Evolutionary conservation across 2,797 vertebrate species (phyloP), one percentile per base, ranked within the genome.

Genomic region (Cichlasoma orientale): DNA sequence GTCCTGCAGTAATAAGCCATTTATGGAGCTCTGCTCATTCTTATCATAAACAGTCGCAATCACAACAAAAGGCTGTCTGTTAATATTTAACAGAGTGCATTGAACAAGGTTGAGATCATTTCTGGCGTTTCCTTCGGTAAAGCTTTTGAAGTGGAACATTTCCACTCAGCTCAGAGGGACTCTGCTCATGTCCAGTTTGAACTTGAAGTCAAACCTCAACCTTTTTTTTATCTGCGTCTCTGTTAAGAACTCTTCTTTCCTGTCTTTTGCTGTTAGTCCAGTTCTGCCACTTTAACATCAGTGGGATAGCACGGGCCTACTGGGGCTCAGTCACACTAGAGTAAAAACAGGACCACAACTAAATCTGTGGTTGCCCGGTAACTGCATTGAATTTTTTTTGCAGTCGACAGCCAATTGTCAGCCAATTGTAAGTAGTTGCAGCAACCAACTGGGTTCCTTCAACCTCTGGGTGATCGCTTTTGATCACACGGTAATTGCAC

Each of bases 1-100:
- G 79, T 89, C 90, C 84, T 86, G 77, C 61, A 69, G 79, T 73
- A 89, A 88, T 83, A 80, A 82, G 79, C 44, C 38, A 6, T 76
- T 72, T 61, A 54, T 80, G 27, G 56, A 56, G 8, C 13, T 31
- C 25, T 19, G 55, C 29, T 38, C 75, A 80, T 73, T 56, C 74
- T 80, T 86, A 83, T 76, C 74, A 27, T 52, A 23, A 36, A 54
- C 38, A 18, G 8, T 21, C 36, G 57, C 31, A 38, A 36, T 10
- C 2, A 23, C 52, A 75, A 63, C 44, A 5, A 18, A 55, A 53
- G 11, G 33, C 14, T 10, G 59, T 29, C 13, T 74, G 27, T 83
- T 82, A 77, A 61, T 82, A 80, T 63, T 63, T 5, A 66, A 31
- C 33, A 0, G 27, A 23, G 19, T 73, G 3, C 72, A 50, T 63